Base-by-base conservation (phyloP, 2,888 invertebrate genomes). In the Agrilus biguttatus region DNA sequence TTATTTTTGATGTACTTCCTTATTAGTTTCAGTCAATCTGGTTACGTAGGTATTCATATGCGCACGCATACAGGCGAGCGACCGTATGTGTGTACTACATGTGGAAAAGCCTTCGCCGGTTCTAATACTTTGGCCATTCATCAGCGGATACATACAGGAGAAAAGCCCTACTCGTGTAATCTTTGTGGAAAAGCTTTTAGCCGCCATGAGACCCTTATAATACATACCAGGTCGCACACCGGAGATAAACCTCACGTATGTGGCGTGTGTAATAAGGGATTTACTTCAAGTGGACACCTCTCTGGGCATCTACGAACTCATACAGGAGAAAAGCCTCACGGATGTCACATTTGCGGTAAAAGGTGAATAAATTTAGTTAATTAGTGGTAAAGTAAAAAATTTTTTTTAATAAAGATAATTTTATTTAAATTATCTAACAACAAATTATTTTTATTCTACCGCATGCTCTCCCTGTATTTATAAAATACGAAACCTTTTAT, bases 1-100 rank as follows among this genome's bases (percentile, higher is more conserved):
- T 17, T 14, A 8, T 37, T 14, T 21, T 37, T 37, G 13, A 14
- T 36, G 2, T 1, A 14, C 2, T 17, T 14, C 21, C 36, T 41
- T 46, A 54, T 53, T 46, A 44, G 67, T 14, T 68, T 68, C 47
- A 67, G 67, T 10, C 68, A 68, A 50, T 67, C 67, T 2, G 68
- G 68, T 38, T 68, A 68, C 46, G 66, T 68, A 6, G 60, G 63
- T 13, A 66, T 68, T 43, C 68, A 68, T 46, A 66, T 68, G 65
- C 53, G 68, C 36, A 66, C 65, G 0, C 68, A 68, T 42, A 68
- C 68, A 0, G 68, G 68, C 3, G 67, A 61, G 45, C 55, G 62
- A 12, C 68, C 68, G 0, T 67, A 67, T 46, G 59, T 65, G 5
- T 68, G 68, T 48, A 55, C 59, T 36, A 63, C 61, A 5, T 68